Conservation (phyloP, 2,797 vertebrate genomes). For the Gambusia yucatana region DNA sequence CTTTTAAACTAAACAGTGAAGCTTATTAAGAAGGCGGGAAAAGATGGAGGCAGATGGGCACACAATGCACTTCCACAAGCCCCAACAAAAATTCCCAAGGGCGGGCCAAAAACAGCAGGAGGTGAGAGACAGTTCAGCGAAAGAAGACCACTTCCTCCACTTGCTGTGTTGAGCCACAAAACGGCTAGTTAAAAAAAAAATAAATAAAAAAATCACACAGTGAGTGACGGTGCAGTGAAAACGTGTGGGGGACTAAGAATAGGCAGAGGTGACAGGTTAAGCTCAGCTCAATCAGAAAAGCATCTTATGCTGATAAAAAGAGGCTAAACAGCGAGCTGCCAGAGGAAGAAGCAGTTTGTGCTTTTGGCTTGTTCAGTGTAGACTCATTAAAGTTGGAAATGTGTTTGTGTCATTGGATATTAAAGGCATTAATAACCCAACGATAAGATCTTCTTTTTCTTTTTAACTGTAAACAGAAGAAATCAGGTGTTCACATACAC, state of each 20-base stretch:
- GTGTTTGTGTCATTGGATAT: slow-evolving; percentile 57
- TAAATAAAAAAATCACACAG: not conserved
- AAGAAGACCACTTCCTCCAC: slow-evolving; percentile 54
- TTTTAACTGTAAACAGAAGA: not conserved
- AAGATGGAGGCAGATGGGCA: slow-evolving; percentile 64
- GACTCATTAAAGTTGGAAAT: slow-evolving; percentile 42
- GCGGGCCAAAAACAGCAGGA: slow-evolving; percentile 31
- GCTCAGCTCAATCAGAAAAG: slow-evolving; percentile 35
- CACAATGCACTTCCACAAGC: slow-evolving; percentile 64
- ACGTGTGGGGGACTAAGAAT: slow-evolving; percentile 9
- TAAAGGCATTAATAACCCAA: slow-evolving; percentile 53
- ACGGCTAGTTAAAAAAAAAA: not conserved
- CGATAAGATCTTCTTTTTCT: not conserved
- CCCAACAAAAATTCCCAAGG: slow-evolving; percentile 54
- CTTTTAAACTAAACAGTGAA: slow-evolving; percentile 58
- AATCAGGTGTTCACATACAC: not conserved
- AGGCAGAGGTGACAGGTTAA: slow-evolving; percentile 34
- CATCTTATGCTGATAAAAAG: slow-evolving; percentile 35
- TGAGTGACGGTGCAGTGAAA: slow-evolving; percentile 17
- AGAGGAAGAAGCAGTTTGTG: slow-evolving; percentile 9
- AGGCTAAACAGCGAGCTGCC: slow-evolving; percentile 33
- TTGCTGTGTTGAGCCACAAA: slow-evolving; percentile 40
- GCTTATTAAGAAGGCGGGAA: slow-evolving; percentile 32
- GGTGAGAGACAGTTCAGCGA: slow-evolving; percentile 24
- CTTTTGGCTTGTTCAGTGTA: slow-evolving; percentile 10